Evolutionary conservation across 2,888 invertebrate genomes (phyloP).

Genomic region (Latheticus oryzae): DNA sequence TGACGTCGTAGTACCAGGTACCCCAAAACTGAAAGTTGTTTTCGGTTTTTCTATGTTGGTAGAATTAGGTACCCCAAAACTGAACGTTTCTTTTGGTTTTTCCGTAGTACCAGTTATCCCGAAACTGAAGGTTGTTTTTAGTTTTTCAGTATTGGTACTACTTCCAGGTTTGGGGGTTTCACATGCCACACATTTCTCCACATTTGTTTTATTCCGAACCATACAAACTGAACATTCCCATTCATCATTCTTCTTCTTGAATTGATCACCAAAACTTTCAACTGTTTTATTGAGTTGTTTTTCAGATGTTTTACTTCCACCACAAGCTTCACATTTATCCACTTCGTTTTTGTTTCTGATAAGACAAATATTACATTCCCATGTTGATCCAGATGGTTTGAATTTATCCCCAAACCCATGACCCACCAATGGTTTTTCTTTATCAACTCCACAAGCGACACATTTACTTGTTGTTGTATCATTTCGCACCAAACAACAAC

Average conservation of each 20-base stretch:
- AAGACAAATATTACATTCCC: constrained; percentile 77
- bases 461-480: constrained; percentile 65
- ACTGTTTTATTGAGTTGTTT: not conserved
- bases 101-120: no score
- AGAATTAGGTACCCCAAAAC: no score
- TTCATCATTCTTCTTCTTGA: constrained; percentile 65
- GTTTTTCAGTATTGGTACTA: no score
- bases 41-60: constrained; percentile 1
- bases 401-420: constrained; percentile 61
- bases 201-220: constrained; percentile 67
- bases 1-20: no score
- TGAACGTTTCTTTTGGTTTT: not conserved
- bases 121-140: not conserved
- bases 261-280: constrained; percentile 61
- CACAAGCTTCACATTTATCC: constrained; percentile 70
- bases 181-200: constrained; percentile 69
- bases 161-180: constrained; percentile 56
- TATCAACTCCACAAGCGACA: constrained; percentile 67
- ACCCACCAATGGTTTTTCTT: constrained; percentile 1
- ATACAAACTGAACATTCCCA: constrained; percentile 72
- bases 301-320: constrained; percentile 65
- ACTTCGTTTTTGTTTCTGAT: constrained; percentile 69
- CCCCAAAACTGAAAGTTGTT: not conserved
- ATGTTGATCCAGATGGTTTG: constrained; percentile 69
- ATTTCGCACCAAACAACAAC: constrained; percentile 69